A percentile compares a stretch with the other conserved stretches of the same genome.
Conservation (phyloP, 2,888 invertebrate species). For the Ormyrus thymus region DNA sequence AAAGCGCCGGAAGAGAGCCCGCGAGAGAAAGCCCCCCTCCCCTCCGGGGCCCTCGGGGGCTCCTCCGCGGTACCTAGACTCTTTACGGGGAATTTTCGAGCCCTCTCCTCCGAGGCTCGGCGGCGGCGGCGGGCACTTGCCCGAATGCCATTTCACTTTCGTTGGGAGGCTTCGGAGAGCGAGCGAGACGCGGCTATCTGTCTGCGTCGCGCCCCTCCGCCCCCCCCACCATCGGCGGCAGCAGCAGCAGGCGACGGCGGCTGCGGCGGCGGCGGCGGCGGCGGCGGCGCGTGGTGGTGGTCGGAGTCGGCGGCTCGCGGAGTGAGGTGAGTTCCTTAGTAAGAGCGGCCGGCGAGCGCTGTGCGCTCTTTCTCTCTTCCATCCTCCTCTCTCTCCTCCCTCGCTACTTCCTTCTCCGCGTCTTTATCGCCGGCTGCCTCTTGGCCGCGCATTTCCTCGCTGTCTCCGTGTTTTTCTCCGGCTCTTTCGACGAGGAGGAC, state of each 20-base stretch:
- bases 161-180: slow-evolving; percentile 73
- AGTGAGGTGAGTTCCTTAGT: background rate
- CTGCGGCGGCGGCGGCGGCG: slow-evolving; percentile 1
- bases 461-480: slow-evolving; percentile 52
- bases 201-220: background rate
- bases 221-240: background rate
- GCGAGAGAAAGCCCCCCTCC: background rate
- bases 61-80: background rate
- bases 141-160: slow-evolving; percentile 75
- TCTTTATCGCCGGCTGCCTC: slow-evolving; percentile 52
- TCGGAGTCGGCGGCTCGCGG: background rate
- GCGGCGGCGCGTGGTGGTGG: slow-evolving; percentile 6
- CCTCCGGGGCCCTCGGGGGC: background rate
- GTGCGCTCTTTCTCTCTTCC: background rate
- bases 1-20: background rate
- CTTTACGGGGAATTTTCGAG: slow-evolving; percentile 70
- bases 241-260: background rate
- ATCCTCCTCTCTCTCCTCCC: slow-evolving; percentile 29
- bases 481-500: slow-evolving; percentile 59
- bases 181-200: slow-evolving; percentile 61
- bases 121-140: slow-evolving; percentile 37
- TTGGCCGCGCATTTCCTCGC: slow-evolving; percentile 54
- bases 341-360: no score
- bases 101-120: slow-evolving; percentile 55
- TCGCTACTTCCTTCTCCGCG: slow-evolving; percentile 55